Base-by-base conservation (phyloP, 2,797 vertebrate genomes). In the Mormyrus hasselquistii region DNA sequence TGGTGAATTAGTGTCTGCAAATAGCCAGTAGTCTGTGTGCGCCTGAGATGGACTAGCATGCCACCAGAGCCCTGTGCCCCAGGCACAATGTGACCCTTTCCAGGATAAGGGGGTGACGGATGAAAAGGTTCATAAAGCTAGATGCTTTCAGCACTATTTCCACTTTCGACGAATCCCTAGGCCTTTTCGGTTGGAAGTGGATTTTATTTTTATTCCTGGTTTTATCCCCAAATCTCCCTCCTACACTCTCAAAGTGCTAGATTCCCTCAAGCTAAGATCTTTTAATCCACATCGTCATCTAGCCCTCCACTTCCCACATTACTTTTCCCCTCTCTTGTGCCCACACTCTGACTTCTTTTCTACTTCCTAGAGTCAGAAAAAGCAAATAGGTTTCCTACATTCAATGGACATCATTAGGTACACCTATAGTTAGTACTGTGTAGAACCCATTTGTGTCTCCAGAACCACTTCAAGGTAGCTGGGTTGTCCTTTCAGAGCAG, bases 231-330 rank as follows among this genome's bases (percentile, higher is more conserved):
- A 47, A 49, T 34, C 73, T 82, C 29, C 52, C 19, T 22, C 73
- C 69, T 53, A 25, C 12, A 57, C 41, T 86, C 83, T 89, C 82
- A 73, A 53, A 55, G 19, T 6, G 6, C 49, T 22, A 38, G 16
- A 65, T 29, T 59, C 44, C 22, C 22, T 86, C 59, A n/a, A 16
- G 3, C 83, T 59, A 65, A 44, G n/a, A 29, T 69, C 55, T 86
- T 49, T 85, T 52, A 34, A 38, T 86, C 55, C 76, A 22, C 49
- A 55, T 83, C 86, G 73, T 4, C 50, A 88, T 86, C 89, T 69
- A 87, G 91, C 92, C 92, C 93, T 88, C 92, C 89, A 50, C 34
- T 87, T 93, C 90, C 88, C 50, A 89, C 69, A 89, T 85, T 90
- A 76, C 91, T n/a, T 90, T 89, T 91, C 84, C 25, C 50, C 16